Evolutionary conservation across 2,797 vertebrate species (phyloP).

Genomic region (Limosa lapponica): DNA sequence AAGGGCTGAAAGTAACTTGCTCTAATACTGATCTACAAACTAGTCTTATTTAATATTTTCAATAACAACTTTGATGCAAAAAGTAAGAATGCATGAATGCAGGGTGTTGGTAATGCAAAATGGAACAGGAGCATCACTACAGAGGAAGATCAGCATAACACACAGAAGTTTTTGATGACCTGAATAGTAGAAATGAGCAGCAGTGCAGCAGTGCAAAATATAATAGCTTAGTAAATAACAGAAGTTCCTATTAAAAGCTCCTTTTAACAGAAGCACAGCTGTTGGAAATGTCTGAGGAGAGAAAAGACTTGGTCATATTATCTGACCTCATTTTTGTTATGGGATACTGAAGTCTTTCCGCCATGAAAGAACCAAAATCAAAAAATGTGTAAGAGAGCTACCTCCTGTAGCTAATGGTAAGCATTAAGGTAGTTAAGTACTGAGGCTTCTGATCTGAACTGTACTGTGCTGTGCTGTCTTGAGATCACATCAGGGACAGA

Average conservation of each 20-base stretch:
- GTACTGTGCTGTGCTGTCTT: not conserved
- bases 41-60: not conserved
- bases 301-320: not conserved
- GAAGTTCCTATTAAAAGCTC: not conserved
- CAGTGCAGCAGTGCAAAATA: not conserved
- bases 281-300: not conserved
- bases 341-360: not conserved
- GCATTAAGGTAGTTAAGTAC: not conserved
- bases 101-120: not conserved
- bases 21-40: not conserved
- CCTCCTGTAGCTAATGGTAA: not conserved
- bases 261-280: not conserved
- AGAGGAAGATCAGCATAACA: not conserved
- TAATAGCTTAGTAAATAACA: not conserved
- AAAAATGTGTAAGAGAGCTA: not conserved
- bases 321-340: not conserved
- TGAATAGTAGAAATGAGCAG: not conserved
- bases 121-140: not conserved
- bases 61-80: not conserved
- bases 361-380: not conserved
- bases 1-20: not conserved
- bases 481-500: not conserved
- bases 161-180: not conserved
- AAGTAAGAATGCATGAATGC: not conserved
- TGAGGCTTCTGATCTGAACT: not conserved